Conservation (phyloP, 2,797 vertebrate genomes). For the Sebastes matsubarae region DNA sequence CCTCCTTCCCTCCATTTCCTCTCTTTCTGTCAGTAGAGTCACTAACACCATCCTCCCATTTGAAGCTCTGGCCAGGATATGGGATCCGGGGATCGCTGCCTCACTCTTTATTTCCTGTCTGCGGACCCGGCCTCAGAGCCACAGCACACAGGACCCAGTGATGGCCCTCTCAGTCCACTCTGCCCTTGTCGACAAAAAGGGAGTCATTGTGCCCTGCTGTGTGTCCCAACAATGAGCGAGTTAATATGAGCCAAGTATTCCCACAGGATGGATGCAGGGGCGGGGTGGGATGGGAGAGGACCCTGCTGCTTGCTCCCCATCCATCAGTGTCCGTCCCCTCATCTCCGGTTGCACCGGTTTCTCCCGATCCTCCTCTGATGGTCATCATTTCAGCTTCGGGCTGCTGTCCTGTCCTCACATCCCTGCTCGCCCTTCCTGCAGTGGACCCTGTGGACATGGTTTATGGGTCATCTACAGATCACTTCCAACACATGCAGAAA, state of each 20-base stretch:
- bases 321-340: slow-evolving; percentile 28
- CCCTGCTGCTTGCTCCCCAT: slow-evolving; percentile 20
- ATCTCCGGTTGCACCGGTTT: slow-evolving; percentile 3
- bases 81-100: slow-evolving; percentile 39
- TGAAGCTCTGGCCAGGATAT: slow-evolving; percentile 48
- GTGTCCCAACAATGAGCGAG: slow-evolving; percentile 56
- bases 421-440: neutral
- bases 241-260: slow-evolving; percentile 66
- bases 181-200: slow-evolving; percentile 19
- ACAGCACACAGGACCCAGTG: slow-evolving; percentile 62
- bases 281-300: neutral
- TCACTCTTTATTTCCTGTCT: slow-evolving; percentile 41
- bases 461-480: neutral
- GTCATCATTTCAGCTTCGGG: neutral
- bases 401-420: slow-evolving; percentile 4
- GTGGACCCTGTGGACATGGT: neutral
- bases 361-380: neutral
- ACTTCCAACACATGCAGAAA: too few species aligned
- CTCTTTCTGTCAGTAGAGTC: slow-evolving; percentile 39
- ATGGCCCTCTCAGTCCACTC: slow-evolving; percentile 25
- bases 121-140: slow-evolving; percentile 18
- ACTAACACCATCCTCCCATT: slow-evolving; percentile 40
- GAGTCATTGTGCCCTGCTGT: slow-evolving; percentile 55
- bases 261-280: neutral
- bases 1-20: slow-evolving; percentile 6